phyloP scores from a whole-genome alignment of 2,113 vertebrate genomes.

The Carlito syrichta region DNA sequence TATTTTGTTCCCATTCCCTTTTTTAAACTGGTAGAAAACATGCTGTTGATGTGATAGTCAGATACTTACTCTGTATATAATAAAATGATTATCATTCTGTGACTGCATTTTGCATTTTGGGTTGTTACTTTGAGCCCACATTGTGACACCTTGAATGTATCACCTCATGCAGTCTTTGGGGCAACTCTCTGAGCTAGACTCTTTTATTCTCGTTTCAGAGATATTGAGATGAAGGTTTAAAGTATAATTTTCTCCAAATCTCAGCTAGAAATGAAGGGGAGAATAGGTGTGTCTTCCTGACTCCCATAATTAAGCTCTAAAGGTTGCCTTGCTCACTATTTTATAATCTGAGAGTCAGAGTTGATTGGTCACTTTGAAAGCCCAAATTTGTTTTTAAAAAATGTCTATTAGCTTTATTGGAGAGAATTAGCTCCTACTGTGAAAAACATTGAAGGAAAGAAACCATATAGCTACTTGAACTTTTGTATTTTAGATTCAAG shows the following conservation, averaged over 20 bases:
- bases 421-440: not conserved
- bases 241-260: not conserved
- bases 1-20: conserved; percentile 7
- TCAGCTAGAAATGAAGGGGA: not conserved
- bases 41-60: not conserved
- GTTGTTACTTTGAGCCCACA: not conserved
- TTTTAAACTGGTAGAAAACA: not conserved
- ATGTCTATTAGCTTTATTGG: not conserved
- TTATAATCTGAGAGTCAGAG: not conserved
- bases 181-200: not conserved
- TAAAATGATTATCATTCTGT: not conserved
- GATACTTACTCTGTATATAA: not conserved
- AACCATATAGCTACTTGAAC: not conserved
- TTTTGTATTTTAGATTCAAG: conserved; percentile 3
- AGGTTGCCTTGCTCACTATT: not conserved
- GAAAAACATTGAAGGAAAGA: not conserved
- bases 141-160: not conserved
- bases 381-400: not conserved
- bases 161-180: not conserved
- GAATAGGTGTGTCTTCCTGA: not conserved
- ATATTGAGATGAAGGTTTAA: not conserved
- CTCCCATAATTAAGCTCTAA: not conserved
- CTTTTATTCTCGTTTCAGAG: not conserved
- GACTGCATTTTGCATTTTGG: not conserved
- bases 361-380: not conserved